These are phyloP conservation scores for Oreochromis niloticus DNA, from an alignment of 2,113 vertebrate species.

Conservation along the genomic window DNA sequence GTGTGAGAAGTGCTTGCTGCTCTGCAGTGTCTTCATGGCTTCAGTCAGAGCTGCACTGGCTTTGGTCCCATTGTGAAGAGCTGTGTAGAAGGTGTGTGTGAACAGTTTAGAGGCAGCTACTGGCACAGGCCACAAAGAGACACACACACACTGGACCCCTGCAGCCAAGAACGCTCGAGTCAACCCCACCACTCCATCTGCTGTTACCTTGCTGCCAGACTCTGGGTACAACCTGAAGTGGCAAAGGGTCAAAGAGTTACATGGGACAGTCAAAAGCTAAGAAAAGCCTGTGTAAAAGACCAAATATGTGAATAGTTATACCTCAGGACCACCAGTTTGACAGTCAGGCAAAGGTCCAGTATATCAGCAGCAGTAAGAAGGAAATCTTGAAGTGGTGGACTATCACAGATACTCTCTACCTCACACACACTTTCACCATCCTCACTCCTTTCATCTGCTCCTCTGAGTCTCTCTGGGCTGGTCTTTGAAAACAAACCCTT, in stretches of 20 bases:
- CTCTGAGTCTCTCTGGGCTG: conserved; percentile 78
- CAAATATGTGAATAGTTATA: background rate
- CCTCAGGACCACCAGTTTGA: conserved; percentile 89
- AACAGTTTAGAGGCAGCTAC: conserved; percentile 89
- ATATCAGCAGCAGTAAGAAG: conserved; percentile 91
- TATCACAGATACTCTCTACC: conserved; percentile 83
- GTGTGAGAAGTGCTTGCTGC: conserved; percentile 88
- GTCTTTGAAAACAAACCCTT: conserved; percentile 72
- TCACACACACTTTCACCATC: conserved; percentile 83
- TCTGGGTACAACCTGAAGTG: conserved; percentile 79
- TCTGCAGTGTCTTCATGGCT: conserved; percentile 89
- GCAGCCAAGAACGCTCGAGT: conserved; percentile 90
- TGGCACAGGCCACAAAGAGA: conserved; percentile 88
- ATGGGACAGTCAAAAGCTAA: accelerated
- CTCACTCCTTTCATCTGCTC: conserved; percentile 82
- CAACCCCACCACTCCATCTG: conserved; percentile 87
- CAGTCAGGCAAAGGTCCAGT: conserved; percentile 81
- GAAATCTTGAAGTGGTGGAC: conserved; percentile 87
- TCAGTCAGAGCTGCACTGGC: conserved; percentile 85
- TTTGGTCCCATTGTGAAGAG: conserved; percentile 85
- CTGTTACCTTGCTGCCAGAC: conserved; percentile 80
- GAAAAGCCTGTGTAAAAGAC: background rate
- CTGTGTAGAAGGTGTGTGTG: conserved; percentile 85
- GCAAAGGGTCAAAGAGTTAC: background rate
- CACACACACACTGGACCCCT: conserved; percentile 87